Percentiles rank a stretch among this genome's conserved stretches.
Evolutionary conservation across 2,888 invertebrate genomes (phyloP).

Genomic region (Ectropis crepuscularia): DNA sequence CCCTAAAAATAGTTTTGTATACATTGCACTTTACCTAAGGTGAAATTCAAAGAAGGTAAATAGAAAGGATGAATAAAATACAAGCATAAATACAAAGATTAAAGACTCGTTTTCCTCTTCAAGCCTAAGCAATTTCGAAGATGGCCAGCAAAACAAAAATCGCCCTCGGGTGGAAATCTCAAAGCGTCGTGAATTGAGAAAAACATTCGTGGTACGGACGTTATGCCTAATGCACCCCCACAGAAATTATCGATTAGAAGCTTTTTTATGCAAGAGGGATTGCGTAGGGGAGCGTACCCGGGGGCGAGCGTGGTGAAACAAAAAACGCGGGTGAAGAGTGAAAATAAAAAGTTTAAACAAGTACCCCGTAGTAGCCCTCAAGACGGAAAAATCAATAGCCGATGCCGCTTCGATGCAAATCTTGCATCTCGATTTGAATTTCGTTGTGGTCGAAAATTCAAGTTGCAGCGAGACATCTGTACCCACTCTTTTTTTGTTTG

Average conservation of each 20-base stretch:
- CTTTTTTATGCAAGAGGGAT: constrained; percentile 85
- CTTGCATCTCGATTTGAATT: constrained; percentile 81
- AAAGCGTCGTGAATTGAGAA: constrained; percentile 72
- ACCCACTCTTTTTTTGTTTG: constrained; percentile 51
- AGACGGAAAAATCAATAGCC: constrained; percentile 82
- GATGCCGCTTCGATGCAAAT: constrained; percentile 80
- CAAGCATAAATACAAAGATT: constrained; percentile 51
- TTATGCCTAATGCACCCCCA: constrained; percentile 85
- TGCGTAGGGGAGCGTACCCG: constrained; percentile 75
- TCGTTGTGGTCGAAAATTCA: constrained; percentile 73
- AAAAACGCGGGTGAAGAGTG: constrained; percentile 83
- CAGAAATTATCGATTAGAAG: constrained; percentile 85
- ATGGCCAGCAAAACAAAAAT: constrained; percentile 76
- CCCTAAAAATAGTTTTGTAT: neutral
- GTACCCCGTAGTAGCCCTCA: constrained; percentile 77
- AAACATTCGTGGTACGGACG: constrained; percentile 79
- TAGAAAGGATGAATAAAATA: constrained; percentile 28
- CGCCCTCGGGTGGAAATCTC: constrained; percentile 79
- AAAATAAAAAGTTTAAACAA: constrained; percentile 85
- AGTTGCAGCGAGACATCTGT: constrained; percentile 50
- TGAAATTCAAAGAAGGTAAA: neutral
- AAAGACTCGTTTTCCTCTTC: constrained; percentile 52
- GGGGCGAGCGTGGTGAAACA: constrained; percentile 81
- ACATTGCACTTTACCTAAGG: constrained; percentile 15
- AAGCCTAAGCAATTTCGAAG: constrained; percentile 65